Evolutionary conservation across 2,113 vertebrate species (phyloP).

Genomic region (Neogobius melanostomus): DNA sequence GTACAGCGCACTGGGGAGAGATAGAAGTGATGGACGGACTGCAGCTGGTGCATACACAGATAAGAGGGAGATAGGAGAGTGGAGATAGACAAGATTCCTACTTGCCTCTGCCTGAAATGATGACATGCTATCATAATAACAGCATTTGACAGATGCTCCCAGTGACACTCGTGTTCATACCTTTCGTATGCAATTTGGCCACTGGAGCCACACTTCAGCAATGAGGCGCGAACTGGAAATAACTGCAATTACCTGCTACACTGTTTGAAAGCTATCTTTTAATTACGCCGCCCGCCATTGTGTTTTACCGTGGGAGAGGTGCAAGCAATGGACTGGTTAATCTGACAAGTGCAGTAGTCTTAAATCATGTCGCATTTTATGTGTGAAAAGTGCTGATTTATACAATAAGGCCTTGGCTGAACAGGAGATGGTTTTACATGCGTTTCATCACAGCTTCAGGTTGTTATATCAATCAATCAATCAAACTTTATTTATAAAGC

Average conservation of each 20-base stretch:
- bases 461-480: too few species aligned
- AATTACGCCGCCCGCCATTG: neutral
- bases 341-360: constrained; percentile 4
- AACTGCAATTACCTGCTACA: neutral
- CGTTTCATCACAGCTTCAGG: neutral
- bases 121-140: constrained; percentile 26
- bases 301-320: neutral
- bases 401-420: neutral
- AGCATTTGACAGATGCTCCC: constrained; percentile 17
- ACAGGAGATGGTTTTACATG: neutral
- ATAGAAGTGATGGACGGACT: constrained; percentile 61
- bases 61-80: too few species aligned
- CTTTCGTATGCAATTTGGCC: constrained; percentile 14
- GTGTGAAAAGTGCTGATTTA: neutral
- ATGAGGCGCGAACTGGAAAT: constrained; percentile 7
- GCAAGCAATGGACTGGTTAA: neutral
- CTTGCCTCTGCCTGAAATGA: constrained; percentile 33
- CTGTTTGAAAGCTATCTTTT: constrained; percentile 5
- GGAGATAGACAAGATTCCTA: constrained; percentile 20
- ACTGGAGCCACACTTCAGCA: constrained; percentile 1
- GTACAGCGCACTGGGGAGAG: constrained; percentile 61
- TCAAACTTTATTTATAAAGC: too few species aligned
- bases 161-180: constrained; percentile 14
- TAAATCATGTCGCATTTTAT: neutral
- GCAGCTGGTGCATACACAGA: too few species aligned